Conservation (phyloP, 92 coral and sea anemone genomes). For the Phenganax marumi region DNA sequence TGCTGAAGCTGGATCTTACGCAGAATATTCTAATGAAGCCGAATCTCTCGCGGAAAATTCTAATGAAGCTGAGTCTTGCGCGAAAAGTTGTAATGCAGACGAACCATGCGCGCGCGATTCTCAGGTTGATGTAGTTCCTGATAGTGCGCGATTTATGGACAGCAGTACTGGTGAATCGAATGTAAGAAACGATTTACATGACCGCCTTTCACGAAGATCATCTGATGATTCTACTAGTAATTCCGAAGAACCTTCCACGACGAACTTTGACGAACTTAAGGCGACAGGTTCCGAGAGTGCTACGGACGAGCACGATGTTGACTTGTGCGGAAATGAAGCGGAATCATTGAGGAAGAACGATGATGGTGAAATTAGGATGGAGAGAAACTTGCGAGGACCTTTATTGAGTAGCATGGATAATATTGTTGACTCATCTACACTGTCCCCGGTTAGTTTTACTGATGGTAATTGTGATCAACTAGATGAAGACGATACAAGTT, state of each 20-base stretch:
- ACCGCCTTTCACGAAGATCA: background rate
- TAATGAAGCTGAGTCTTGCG: background rate
- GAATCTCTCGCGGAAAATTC: background rate
- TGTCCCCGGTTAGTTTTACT: slow-evolving; percentile 12
- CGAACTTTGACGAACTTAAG: slow-evolving; percentile 11
- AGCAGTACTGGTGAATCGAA: background rate
- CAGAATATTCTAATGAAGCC: background rate
- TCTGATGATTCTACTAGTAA: slow-evolving; percentile 19
- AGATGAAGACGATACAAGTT: no score
- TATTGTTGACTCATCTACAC: slow-evolving; percentile 9
- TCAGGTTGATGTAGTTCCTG: background rate
- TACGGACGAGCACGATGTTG: background rate
- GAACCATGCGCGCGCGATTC: no score
- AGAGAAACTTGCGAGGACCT: background rate
- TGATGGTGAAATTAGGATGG: slow-evolving; percentile 6
- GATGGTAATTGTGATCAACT: background rate
- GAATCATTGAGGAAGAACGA: slow-evolving; percentile 7
- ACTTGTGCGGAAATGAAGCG: slow-evolving; percentile 23
- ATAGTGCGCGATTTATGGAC: background rate
- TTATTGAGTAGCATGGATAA: background rate
- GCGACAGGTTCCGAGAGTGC: slow-evolving; percentile 7
- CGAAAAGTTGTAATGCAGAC: background rate
- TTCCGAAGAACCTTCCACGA: slow-evolving; percentile 13
- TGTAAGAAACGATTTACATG: background rate
- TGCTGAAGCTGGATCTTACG: background rate